Conservation (phyloP, 2,888 invertebrate genomes). For the Barypeithes pellucidus region DNA sequence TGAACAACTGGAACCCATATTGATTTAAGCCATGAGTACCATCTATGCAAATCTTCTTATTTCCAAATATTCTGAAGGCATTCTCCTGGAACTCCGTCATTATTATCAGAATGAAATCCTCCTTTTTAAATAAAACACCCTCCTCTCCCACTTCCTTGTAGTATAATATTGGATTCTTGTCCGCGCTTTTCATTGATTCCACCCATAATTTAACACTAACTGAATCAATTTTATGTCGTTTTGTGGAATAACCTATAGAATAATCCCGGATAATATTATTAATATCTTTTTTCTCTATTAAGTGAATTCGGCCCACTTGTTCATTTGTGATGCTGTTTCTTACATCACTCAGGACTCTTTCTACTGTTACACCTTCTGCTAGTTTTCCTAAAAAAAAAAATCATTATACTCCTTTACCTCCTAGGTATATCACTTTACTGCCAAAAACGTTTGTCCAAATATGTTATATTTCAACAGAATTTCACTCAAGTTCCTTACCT, state of each 20-base stretch:
- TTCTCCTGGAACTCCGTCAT: background rate
- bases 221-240: constrained; percentile 21
- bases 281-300: constrained; percentile 33
- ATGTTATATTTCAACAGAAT: background rate
- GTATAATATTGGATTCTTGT: constrained; percentile 15
- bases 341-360: constrained; percentile 7
- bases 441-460: background rate
- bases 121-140: constrained; percentile 16
- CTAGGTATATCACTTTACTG: background rate
- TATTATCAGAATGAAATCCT: constrained; percentile 41
- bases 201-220: constrained; percentile 28
- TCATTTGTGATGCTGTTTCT: background rate
- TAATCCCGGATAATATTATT: constrained; percentile 18
- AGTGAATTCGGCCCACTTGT: constrained; percentile 12
- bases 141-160: constrained; percentile 4
- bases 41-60: background rate
- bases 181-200: background rate
- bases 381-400: constrained; percentile 23
- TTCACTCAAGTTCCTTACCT: constrained; percentile 5
- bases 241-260: constrained; percentile 20
- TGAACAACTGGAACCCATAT: constrained; percentile 8
- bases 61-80: background rate
- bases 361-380: constrained; percentile 17
- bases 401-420: background rate
- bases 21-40: constrained; percentile 2